A percentile compares a stretch with the other conserved stretches of the same genome.
phyloP scores from a whole-genome alignment of 2,113 vertebrate genomes.

The Nibea coibor region DNA sequence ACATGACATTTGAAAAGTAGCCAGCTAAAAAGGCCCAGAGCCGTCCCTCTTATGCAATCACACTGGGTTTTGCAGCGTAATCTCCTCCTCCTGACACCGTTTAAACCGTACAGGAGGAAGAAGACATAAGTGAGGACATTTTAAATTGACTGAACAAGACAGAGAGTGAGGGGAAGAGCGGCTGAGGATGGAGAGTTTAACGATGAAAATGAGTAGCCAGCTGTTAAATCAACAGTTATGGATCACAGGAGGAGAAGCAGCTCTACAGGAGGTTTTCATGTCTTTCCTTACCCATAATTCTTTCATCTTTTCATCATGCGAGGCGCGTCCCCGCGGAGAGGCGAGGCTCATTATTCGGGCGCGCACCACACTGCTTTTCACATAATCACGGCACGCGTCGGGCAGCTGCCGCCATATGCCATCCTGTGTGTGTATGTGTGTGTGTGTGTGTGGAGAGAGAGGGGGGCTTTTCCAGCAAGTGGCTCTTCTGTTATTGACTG shows the following conservation, averaged over 20 bases:
- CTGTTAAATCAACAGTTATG: slow-evolving; percentile 62
- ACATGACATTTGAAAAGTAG: slow-evolving; percentile 2
- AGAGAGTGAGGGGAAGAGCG: slow-evolving; percentile 27
- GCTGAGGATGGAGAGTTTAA: slow-evolving; percentile 16
- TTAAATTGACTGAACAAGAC: slow-evolving; percentile 43
- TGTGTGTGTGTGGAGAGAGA: not conserved
- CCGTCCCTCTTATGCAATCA: not conserved
- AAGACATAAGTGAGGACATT: slow-evolving; percentile 23
- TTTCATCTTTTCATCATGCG: slow-evolving; percentile 60
- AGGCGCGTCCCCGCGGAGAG: slow-evolving; percentile 55
- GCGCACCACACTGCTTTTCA: slow-evolving; percentile 46
- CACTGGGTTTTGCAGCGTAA: not conserved
- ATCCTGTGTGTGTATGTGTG: slow-evolving; percentile 18
- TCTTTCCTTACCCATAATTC: slow-evolving; percentile 44
- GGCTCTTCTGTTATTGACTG: slow-evolving; percentile 58
- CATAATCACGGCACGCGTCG: slow-evolving; percentile 56
- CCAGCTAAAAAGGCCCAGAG: not conserved
- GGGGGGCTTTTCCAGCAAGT: slow-evolving; percentile 52
- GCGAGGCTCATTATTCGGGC: slow-evolving; percentile 69
- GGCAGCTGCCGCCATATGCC: slow-evolving; percentile 75
- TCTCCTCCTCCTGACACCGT: slow-evolving; percentile 19
- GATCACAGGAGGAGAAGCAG: slow-evolving; percentile 51
- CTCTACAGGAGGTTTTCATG: slow-evolving; percentile 51
- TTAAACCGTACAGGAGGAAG: slow-evolving; percentile 17
- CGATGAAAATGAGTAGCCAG: slow-evolving; percentile 51